A percentile compares a stretch with the other conserved stretches of the same genome.
Conservation (phyloP, 2,113 vertebrate genomes). For the Toxotes jaculatrix region DNA sequence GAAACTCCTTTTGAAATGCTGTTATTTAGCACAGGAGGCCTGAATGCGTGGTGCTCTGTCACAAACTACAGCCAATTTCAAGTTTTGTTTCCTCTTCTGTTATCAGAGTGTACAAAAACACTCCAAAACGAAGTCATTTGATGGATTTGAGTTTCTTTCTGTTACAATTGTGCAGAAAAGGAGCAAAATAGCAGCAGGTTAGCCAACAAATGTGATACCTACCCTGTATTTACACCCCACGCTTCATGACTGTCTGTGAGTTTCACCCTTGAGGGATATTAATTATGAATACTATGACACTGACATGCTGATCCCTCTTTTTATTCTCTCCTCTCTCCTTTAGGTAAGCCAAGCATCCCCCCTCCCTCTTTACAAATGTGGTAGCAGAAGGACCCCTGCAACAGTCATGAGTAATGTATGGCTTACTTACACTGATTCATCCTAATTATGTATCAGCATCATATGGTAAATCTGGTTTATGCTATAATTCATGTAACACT, state of each 20-base stretch:
- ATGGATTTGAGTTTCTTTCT: constrained; percentile 16
- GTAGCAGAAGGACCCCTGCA: constrained; percentile 36
- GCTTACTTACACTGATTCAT: constrained; percentile 60
- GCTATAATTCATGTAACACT: constrained; percentile 44
- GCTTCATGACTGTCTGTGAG: constrained; percentile 10
- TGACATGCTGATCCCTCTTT: constrained; percentile 46
- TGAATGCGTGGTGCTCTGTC: not conserved
- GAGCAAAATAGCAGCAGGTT: constrained; percentile 22
- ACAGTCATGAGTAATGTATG: constrained; percentile 74
- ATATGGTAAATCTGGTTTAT: constrained; percentile 48
- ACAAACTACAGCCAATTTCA: not conserved
- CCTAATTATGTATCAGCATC: constrained; percentile 56
- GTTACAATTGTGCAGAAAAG: constrained; percentile 10
- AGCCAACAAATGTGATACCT: constrained; percentile 32
- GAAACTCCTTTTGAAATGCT: constrained; percentile 22
- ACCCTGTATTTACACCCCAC: constrained; percentile 34
- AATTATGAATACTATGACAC: constrained; percentile 60
- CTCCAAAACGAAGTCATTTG: not conserved
- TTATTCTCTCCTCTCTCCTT: constrained; percentile 39
- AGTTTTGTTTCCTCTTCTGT: not conserved
- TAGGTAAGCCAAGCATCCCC: constrained; percentile 70
- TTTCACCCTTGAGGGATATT: constrained; percentile 43
- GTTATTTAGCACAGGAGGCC: not conserved
- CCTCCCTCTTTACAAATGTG: not conserved
- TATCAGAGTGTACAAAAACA: not conserved